Percentiles rank a stretch among this genome's conserved stretches.
phyloP scores from a whole-genome alignment of 2,797 vertebrate genomes.

The Pseudopleuronectes americanus region DNA sequence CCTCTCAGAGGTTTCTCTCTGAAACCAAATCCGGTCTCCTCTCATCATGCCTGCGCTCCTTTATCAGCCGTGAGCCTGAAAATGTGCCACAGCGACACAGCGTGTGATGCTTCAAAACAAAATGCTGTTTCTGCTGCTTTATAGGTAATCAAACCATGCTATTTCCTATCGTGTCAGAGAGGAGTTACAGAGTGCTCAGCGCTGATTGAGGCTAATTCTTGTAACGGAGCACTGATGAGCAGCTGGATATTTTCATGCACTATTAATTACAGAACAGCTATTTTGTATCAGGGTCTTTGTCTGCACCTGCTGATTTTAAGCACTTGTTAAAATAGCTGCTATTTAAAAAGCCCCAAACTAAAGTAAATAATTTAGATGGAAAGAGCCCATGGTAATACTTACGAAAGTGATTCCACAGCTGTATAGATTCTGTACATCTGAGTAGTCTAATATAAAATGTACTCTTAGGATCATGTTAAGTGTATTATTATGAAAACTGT shows the following conservation, averaged over 20 bases:
- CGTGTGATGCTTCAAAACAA: neutral
- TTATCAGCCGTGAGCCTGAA: constrained; percentile 30
- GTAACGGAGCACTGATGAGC: constrained; percentile 52
- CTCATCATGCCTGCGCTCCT: constrained; percentile 30
- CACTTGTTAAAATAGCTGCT: constrained; percentile 47
- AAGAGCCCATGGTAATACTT: constrained; percentile 10
- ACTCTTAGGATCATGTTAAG: neutral
- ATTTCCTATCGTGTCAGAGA: constrained; percentile 22
- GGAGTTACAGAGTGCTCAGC: constrained; percentile 27
- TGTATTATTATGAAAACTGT: neutral
- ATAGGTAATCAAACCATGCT: constrained; percentile 23
- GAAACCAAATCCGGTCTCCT: constrained; percentile 36
- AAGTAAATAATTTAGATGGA: constrained; percentile 25
- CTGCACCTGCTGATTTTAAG: constrained; percentile 51
- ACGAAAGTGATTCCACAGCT: constrained; percentile 10
- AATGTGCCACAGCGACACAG: constrained; percentile 18
- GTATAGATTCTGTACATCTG: neutral
- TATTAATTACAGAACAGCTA: constrained; percentile 53
- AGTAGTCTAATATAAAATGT: neutral
- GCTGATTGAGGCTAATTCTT: constrained; percentile 44
- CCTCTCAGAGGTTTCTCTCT: constrained; percentile 51
- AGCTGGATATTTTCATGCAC: constrained; percentile 58
- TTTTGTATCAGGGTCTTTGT: constrained; percentile 43
- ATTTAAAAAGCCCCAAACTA: constrained; percentile 45
- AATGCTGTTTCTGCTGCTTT: constrained; percentile 18